Percentiles rank a stretch among this genome's conserved stretches.
Conservation (phyloP, 2,888 invertebrate genomes). For the Lomographa bimaculata region DNA sequence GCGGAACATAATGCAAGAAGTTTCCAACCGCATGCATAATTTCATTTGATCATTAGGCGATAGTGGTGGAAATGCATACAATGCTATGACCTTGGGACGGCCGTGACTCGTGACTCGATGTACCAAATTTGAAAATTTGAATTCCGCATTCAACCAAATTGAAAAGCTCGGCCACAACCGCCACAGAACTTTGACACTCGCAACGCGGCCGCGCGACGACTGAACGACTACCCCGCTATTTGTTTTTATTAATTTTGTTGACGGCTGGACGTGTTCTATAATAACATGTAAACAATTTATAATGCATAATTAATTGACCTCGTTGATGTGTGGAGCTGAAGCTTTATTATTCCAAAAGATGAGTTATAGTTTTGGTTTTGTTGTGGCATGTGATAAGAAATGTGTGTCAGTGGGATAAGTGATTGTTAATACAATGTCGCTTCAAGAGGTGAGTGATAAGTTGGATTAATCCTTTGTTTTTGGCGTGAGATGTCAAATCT, state of each 20-base stretch:
- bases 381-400: slow-evolving; percentile 51
- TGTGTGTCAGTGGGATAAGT: slow-evolving; percentile 59
- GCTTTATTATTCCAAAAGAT: too few species aligned
- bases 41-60: slow-evolving; percentile 61
- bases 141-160: slow-evolving; percentile 52
- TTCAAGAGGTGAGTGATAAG: slow-evolving; percentile 67
- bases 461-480: slow-evolving; percentile 27
- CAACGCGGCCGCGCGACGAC: slow-evolving; percentile 18
- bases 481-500: slow-evolving; percentile 17
- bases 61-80: slow-evolving; percentile 56
- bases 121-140: slow-evolving; percentile 64
- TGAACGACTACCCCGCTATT: slow-evolving; percentile 20
- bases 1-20: slow-evolving; percentile 44
- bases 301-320: slow-evolving; percentile 20
- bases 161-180: slow-evolving; percentile 37
- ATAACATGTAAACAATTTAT: slow-evolving; percentile 22
- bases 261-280: slow-evolving; percentile 18
- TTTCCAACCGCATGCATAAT: slow-evolving; percentile 62
- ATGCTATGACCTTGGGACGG: slow-evolving; percentile 59
- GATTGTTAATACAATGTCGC: slow-evolving; percentile 63
- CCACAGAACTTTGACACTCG: too few species aligned
- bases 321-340: slow-evolving; percentile 14
- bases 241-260: slow-evolving; percentile 20
- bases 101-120: slow-evolving; percentile 56
- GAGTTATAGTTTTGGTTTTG: slow-evolving; percentile 13